These are phyloP conservation scores for Poeciliopsis turrubarensis DNA, from an alignment of 2,113 vertebrate species.

Conservation along the genomic window DNA sequence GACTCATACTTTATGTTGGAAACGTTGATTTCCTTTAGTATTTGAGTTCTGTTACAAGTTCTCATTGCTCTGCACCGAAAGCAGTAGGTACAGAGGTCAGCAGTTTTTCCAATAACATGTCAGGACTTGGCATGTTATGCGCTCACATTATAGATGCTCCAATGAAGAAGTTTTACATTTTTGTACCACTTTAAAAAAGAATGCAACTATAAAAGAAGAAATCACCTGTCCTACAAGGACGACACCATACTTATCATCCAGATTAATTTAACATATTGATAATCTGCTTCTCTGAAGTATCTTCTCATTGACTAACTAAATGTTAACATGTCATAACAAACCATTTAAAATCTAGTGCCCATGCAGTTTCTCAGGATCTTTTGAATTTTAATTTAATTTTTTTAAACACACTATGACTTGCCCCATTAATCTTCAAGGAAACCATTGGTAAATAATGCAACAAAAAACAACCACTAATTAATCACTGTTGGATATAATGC, in stretches of 20 bases:
- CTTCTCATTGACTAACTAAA: neutral
- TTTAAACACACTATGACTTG: constrained; percentile 21
- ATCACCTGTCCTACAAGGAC: neutral
- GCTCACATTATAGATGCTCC: constrained; percentile 5
- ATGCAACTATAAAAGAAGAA: neutral
- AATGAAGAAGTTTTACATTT: neutral
- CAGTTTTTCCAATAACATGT: constrained; percentile 15
- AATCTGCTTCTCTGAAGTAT: neutral
- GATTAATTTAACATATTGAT: neutral
- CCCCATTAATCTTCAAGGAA: constrained; percentile 17
- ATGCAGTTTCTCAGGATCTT: constrained; percentile 49
- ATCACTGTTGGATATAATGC: constrained; percentile 38
- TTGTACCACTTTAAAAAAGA: neutral
- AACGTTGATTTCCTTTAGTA: constrained; percentile 23
- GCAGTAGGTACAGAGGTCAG: neutral
- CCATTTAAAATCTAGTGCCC: constrained; percentile 20
- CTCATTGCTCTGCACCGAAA: constrained; percentile 5
- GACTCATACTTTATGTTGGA: constrained; percentile 8
- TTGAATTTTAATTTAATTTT: constrained; percentile 9
- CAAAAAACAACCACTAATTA: constrained; percentile 42
- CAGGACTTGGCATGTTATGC: constrained; percentile 3
- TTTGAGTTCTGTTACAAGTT: constrained; percentile 29
- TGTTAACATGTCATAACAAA: neutral
- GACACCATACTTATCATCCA: neutral
- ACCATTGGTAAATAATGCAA: neutral